Base-by-base conservation (phyloP, 2,888 invertebrate genomes). In the Neuroscelio doddi region DNA sequence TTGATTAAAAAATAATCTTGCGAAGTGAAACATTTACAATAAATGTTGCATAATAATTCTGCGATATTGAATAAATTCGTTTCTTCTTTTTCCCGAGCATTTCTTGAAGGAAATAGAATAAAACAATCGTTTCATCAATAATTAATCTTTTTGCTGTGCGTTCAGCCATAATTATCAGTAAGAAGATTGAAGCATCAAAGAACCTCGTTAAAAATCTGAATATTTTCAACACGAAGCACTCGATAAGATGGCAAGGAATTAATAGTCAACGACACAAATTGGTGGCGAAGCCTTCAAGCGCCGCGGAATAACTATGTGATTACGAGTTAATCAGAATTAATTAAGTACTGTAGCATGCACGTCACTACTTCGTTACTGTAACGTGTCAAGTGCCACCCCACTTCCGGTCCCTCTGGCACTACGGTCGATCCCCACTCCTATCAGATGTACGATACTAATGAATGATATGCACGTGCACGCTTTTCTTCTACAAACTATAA, bases 311-410 rank as follows among this genome's bases (percentile, higher is more conserved):
- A 80, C 80, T 82, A 83, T 80, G 82, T 83, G 82, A 83, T 83
- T 83, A 82, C 76, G 80, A 78, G 83, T 83, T 83, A 83, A 83
- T 83, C 82, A 83, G 82, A 82, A 83, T 83, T 83, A 83, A 83
- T 83, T 81, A 82, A 83, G 80, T 83, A 75, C 79, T 78, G 73
- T 75, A 74, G 80, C 81, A 83, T 81, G 81, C 79, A 78, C 79
- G 81, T 83, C 82, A 79, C 80, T 82, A 82, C 81, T 83, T 83
- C 81, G 82, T 83, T 83, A 83, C 80, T 73, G 77, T 80, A 80
- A 81, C 80, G 82, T 80, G 81, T 82, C 82, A 82, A 83, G 83
- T 80, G 75, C 73, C 76, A 76, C 76, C 75, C 74, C 68, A 61
- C 66, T 70, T 74, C 71, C 73, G 70, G 72, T 71, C 69, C 66